Evolutionary conservation across 2,888 invertebrate species (phyloP).

Genomic region (Biston betularia): DNA sequence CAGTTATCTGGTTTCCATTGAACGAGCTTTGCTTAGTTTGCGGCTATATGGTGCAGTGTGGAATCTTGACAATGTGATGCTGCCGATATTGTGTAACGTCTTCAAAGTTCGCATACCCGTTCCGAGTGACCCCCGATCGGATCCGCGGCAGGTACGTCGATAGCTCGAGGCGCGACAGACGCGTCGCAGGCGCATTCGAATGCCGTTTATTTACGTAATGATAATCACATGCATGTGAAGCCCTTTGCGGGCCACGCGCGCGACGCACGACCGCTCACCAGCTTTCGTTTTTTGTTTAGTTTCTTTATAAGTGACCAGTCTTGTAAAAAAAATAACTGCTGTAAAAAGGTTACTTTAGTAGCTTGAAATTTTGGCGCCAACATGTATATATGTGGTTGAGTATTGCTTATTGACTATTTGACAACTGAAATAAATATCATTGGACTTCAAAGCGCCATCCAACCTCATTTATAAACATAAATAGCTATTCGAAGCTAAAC

Average conservation of each 20-base stretch:
- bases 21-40: no score
- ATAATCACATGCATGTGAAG: slow-evolving; percentile 19
- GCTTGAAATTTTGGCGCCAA: neutral
- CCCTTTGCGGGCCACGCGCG: slow-evolving; percentile 25
- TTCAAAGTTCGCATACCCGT: neutral
- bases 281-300: neutral
- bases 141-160: neutral
- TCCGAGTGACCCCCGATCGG: neutral
- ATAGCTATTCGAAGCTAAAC: no score
- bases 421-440: no score
- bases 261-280: neutral
- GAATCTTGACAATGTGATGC: neutral
- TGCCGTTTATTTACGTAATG: slow-evolving; percentile 33
- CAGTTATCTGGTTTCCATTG: no score
- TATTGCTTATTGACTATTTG: no score
- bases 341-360: neutral
- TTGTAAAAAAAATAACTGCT: neutral
- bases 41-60: no score
- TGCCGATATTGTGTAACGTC: neutral
- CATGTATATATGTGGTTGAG: no score
- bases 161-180: slow-evolving; percentile 21
- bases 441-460: neutral
- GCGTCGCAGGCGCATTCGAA: slow-evolving; percentile 26
- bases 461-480: no score
- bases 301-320: neutral